Base-by-base conservation (phyloP, 2,797 vertebrate genomes). In the Channallabes apus region DNA sequence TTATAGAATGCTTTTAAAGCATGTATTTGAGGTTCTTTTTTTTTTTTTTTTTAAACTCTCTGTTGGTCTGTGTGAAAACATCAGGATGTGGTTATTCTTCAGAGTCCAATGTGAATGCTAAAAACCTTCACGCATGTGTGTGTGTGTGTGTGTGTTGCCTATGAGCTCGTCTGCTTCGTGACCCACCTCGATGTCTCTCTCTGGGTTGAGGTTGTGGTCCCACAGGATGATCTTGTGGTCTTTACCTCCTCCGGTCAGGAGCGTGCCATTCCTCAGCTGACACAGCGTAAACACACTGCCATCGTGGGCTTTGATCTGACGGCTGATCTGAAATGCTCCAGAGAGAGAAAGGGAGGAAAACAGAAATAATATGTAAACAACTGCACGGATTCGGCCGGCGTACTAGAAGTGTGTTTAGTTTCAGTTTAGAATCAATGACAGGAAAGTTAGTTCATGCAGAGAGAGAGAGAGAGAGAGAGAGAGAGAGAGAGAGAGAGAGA, bases 251-350 rank as follows among this genome's bases (percentile, higher is more conserved):
- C 98, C 98, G 1, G 97, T 99, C 87, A 99, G 93, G 90, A 99
- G 92, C 89, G 96, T 96, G 5, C 98, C 97, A 18, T 96, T 98
- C 92, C 97, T 96, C 96, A 98, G 96, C 85, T 98, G 97, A 90
- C 98, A 99, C 89, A 99, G 92, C 2, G 97, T 98, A 91, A 99
- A 99, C 71, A 99, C 97, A 24, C 98, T 99, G 91, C 98, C 98
- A 56, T 99, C 97, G 0, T 99, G 98, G 88, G 95, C 98, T 94
- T 97, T 97, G 90, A 99, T 96, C 93, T 98, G 97, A 76, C 93
- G 96, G 87, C 90, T 95, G 91, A 99, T 99, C 91, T 98, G 97
- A 93, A 97, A 99, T 1, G 96, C 93, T 89, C 96, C 96, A 96
- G 88, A n/a, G 61, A 73, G 24, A 38, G 2, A 75, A 12, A 51